Conservation (phyloP, 2,888 invertebrate species). For the Pollenia amentaria region DNA sequence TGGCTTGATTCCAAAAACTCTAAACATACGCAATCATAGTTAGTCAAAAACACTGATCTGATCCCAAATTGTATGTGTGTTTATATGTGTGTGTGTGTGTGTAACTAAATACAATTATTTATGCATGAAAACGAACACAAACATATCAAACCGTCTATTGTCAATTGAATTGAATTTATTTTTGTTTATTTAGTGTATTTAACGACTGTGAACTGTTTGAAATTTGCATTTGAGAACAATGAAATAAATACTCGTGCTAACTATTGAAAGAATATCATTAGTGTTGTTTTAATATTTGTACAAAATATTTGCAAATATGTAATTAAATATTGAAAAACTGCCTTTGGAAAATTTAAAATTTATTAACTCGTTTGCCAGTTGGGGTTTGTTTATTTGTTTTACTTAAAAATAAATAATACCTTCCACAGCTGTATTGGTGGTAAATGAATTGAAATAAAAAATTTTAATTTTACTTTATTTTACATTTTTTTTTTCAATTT, state of each 20-base stretch:
- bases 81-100: no score
- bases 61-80: no score
- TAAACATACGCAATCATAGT: background rate
- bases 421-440: background rate
- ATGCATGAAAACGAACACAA: background rate
- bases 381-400: background rate
- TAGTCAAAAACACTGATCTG: no score
- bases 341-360: slow-evolving; percentile 33
- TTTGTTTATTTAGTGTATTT: slow-evolving; percentile 41
- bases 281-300: background rate
- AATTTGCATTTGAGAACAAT: slow-evolving; percentile 42
- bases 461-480: no score
- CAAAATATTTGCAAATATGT: slow-evolving; percentile 47
- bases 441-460: background rate
- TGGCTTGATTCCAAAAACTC: slow-evolving; percentile 13
- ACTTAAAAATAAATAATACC: slow-evolving; percentile 3
- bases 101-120: no score
- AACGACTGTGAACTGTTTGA: slow-evolving; percentile 38
- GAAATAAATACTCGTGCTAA: slow-evolving; percentile 7
- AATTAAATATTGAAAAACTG: slow-evolving; percentile 50
- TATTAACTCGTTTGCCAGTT: slow-evolving; percentile 34
- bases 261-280: background rate
- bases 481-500: no score
- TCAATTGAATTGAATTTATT: slow-evolving; percentile 39
- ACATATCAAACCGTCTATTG: background rate